Base-by-base conservation (phyloP, 1,140 invertebrate species). In the Charaxes varanes region DNA sequence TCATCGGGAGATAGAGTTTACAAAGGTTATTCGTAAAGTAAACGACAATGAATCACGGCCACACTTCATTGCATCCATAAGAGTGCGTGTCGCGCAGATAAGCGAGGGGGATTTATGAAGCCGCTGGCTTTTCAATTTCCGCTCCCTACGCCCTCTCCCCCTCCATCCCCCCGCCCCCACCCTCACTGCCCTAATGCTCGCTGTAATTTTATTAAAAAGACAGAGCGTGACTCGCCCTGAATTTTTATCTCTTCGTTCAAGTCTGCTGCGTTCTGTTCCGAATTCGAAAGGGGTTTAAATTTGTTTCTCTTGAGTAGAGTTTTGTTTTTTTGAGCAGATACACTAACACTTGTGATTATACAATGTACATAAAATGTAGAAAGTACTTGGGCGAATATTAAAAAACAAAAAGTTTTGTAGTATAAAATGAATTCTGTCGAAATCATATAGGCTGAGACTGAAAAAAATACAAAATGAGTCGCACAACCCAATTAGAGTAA, bases 171-270 rank as follows among this genome's bases (percentile, higher is more conserved):
- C 16, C 27, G 27, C 14, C n/a, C 27, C 14, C n/a, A 7, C 27
- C 27, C 13, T 28, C 27, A 36, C 18, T 44, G 38, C 49, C 41
- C 27, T 19, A 21, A 32, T 15, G 24, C 35, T 55, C 42, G 38
- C 42, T 43, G 65, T 77, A 77, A 77, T 77, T 67, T 77, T 71
- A 77, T 73, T 77, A 77, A 77, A 76, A 72, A 59, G 49, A 41
- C 51, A 41, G 36, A 41, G 28, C 55, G 55, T 47, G 41, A 52
- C 45, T 36, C 37, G 37, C 35, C 41, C 57, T 62, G 61, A 67
- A 67, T 68, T 64, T 74, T 69, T 70, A 72, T 72, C 68, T 64
- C 41, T 62, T 41, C 54, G 50, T 59, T 28, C 24, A 24, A 43
- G 24, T 27, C 33, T 26, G 30, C 22, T 46, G 27, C 43, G 33